Evolutionary conservation across 1,140 invertebrate species (phyloP), one percentile per base, ranked within the genome.

Genomic region (Drosophila chauvacae): DNA sequence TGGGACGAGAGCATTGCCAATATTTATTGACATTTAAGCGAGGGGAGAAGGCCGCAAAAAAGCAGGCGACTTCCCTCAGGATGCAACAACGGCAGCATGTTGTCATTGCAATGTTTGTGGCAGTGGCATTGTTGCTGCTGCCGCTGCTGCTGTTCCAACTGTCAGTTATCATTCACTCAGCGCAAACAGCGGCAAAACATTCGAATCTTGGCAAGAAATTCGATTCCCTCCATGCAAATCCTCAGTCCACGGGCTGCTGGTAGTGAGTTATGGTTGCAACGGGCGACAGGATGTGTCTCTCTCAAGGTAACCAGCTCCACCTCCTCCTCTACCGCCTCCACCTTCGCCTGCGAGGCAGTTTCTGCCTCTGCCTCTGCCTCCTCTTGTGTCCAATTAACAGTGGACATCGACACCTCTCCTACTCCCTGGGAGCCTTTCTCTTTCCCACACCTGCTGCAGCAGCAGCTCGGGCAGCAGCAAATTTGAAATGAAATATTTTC

Each of bases 401-500:
- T 59, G 66, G 65, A 72, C 69, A 72, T 59, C 70, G 58, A 73
- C 69, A 75, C 58, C 50, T 74, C 53, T 56, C 35, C 53, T 16
- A 20, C 53, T 56, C 53, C 58, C 69, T 41, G 28, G 70, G 35
- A 44, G 71, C 71, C 77, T 62, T 51, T 68, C 60, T 79, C 76
- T 77, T 80, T 81, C 78, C 74, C 78, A 80, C 70, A 62, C 65
- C 74, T 71, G 73, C 60, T 48, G 45, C 18, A 2, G 42, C 7
- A 23, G 23, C 28, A 10, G 62, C 62, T 18, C 48, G 48, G 30
- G 23, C 58, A 73, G 50, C 77, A 88, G 42, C 47, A 48, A 90
- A 90, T 90, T 76, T 85, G 81, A 90, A 90, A 90, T 90, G 85
- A 90, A 90, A 90, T 90, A 90, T 90, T 85, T 90, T 90, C 85